phyloP scores from a whole-genome alignment of 92 coral and sea anemone species.

The Metridium senile region DNA sequence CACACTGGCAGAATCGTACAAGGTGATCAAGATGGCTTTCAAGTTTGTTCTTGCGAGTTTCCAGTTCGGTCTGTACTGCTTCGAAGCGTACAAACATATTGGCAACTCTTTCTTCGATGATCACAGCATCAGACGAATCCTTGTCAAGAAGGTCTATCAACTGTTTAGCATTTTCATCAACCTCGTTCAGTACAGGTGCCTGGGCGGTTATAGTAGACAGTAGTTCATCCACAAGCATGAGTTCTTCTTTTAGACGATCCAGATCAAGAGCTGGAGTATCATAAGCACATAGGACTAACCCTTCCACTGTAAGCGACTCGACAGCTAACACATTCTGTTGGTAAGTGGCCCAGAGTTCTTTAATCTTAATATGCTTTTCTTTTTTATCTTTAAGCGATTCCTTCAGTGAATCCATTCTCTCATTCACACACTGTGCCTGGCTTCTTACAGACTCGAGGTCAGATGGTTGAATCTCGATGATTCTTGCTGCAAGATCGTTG shows the following conservation, averaged over 20 bases:
- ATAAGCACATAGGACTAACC: conserved; percentile 65
- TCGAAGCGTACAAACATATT: conserved; percentile 65
- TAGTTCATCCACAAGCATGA: conserved; percentile 51
- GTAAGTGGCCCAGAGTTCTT: conserved; percentile 71
- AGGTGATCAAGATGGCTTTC: conserved; percentile 80
- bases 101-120: conserved; percentile 73
- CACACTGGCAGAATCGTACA: conserved; percentile 66
- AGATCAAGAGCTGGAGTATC: conserved; percentile 68
- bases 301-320: conserved; percentile 75
- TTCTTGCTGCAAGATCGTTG: conserved; percentile 63
- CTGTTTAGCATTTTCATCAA: conserved; percentile 68
- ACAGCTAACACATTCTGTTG: conserved; percentile 66
- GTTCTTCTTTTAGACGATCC: conserved; percentile 53
- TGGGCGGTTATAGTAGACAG: conserved; percentile 59
- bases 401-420: conserved; percentile 68
- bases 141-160: conserved; percentile 64
- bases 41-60: conserved; percentile 62
- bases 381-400: conserved; percentile 68
- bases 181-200: conserved; percentile 63
- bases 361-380: conserved; percentile 74
- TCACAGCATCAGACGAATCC: conserved; percentile 69
- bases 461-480: conserved; percentile 74
- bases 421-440: conserved; percentile 65
- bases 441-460: conserved; percentile 61
- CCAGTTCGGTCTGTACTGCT: conserved; percentile 70